These are phyloP conservation scores for Palythoa caribaeorum DNA, from an alignment of 92 coral and sea anemone genomes.

Conservation along the genomic window DNA sequence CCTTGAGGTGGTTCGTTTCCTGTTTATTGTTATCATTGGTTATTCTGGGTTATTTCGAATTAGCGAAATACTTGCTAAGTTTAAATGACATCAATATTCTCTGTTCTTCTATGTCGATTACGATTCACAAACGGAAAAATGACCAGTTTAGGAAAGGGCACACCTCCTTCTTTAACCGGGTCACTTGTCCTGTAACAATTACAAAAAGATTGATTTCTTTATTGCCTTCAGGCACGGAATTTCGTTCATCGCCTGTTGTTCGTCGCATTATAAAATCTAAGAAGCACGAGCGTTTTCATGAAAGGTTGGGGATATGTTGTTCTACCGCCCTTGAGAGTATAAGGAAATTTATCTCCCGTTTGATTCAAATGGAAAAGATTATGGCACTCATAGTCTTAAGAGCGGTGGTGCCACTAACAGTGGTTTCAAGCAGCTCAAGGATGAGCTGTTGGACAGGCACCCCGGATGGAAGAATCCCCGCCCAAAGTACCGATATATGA, in stretches of 20 bases:
- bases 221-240: not conserved
- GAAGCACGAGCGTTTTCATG: not conserved
- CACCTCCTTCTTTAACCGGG: not conserved
- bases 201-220: too few species aligned
- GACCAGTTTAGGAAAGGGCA: not conserved
- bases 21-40: not conserved
- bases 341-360: too few species aligned
- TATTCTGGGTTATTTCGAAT: too few species aligned
- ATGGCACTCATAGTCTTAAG: too few species aligned
- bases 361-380: too few species aligned
- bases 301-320: not conserved
- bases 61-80: not conserved
- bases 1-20: not conserved
- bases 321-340: too few species aligned
- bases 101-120: not conserved
- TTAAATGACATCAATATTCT: not conserved
- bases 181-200: not conserved
- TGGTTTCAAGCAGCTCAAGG: not conserved
- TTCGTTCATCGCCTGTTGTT: too few species aligned
- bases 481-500: not conserved
- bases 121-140: too few species aligned
- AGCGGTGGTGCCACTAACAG: not conserved
- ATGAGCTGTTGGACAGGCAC: not conserved
- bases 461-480: conserved; percentile 5
- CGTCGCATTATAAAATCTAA: too few species aligned